A percentile compares a stretch with the other conserved stretches of the same genome.
These are phyloP conservation scores for Trinorchestia longiramus DNA, from an alignment of 1,140 invertebrate species.

Conservation along the genomic window DNA sequence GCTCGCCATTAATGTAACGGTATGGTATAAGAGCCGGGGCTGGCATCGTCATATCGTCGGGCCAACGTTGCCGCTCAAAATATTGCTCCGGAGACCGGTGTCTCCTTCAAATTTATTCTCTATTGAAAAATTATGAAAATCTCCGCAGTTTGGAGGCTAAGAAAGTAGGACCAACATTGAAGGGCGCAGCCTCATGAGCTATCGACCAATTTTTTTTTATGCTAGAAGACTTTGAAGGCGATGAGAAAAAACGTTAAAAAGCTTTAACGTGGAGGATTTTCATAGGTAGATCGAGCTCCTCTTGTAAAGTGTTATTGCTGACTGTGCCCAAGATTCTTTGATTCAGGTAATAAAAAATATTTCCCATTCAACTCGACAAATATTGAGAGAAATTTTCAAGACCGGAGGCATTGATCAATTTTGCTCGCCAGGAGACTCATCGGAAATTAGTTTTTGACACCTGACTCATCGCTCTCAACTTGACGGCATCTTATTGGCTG, in stretches of 20 bases:
- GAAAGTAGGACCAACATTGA: neutral
- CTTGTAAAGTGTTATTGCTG: neutral
- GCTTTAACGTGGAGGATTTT: neutral
- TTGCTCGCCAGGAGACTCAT: neutral
- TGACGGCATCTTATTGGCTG: neutral
- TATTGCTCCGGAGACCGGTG: neutral
- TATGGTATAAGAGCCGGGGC: neutral
- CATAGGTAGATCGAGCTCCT: neutral
- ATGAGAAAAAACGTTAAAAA: neutral
- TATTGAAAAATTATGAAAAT: conserved; percentile 44
- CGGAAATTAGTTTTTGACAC: neutral
- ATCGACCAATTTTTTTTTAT: conserved; percentile 21
- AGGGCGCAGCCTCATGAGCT: neutral
- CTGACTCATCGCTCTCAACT: neutral
- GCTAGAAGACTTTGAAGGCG: neutral
- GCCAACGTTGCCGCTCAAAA: neutral
- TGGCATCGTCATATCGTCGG: neutral
- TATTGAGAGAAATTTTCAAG: neutral
- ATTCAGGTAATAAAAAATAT: neutral
- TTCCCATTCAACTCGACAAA: neutral
- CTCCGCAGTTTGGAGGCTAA: neutral
- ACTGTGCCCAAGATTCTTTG: neutral
- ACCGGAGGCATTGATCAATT: neutral
- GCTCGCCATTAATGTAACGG: neutral
- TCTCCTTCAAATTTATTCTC: conserved; percentile 16